A percentile compares a stretch with the other conserved stretches of the same genome.
Conservation (phyloP, 2,888 invertebrate genomes). For the Drosophila maculinotata region DNA sequence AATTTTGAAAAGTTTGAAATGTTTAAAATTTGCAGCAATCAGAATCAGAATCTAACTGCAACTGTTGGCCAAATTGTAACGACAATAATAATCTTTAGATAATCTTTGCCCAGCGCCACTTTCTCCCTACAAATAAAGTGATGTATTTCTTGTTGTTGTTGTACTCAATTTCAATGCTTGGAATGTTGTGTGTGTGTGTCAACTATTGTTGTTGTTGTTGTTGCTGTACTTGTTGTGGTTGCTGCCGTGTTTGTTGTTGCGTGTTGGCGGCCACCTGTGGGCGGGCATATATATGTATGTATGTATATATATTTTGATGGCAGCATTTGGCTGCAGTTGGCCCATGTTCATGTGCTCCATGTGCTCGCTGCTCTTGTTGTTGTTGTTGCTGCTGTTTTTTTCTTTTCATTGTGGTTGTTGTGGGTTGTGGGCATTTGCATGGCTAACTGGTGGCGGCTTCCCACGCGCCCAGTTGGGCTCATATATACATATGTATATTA, state of each 20-base stretch:
- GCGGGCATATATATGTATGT: conserved; percentile 15
- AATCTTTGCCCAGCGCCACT: conserved; percentile 29
- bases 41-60: too few relatives aligned
- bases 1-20: too few relatives aligned
- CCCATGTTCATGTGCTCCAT: neutral
- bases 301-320: neutral
- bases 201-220: conserved; percentile 10
- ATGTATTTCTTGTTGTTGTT: conserved; percentile 1
- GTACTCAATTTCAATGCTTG: conserved; percentile 2
- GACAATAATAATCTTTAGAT: conserved; percentile 6
- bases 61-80: neutral
- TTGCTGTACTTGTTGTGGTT: conserved; percentile 7
- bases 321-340: conserved; percentile 18
- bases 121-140: conserved; percentile 23
- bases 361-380: conserved; percentile 10
- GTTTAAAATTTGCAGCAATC: too few relatives aligned
- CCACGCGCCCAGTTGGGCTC: conserved; percentile 35
- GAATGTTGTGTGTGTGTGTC: conserved; percentile 15
- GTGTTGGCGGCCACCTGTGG: conserved; percentile 62
- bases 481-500: neutral
- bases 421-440: conserved; percentile 44
- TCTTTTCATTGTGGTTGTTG: conserved; percentile 28
- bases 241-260: conserved; percentile 28
- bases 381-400: neutral
- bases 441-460: conserved; percentile 49